Conservation (phyloP, 2,888 invertebrate species). For the Matsumyia berberina region DNA sequence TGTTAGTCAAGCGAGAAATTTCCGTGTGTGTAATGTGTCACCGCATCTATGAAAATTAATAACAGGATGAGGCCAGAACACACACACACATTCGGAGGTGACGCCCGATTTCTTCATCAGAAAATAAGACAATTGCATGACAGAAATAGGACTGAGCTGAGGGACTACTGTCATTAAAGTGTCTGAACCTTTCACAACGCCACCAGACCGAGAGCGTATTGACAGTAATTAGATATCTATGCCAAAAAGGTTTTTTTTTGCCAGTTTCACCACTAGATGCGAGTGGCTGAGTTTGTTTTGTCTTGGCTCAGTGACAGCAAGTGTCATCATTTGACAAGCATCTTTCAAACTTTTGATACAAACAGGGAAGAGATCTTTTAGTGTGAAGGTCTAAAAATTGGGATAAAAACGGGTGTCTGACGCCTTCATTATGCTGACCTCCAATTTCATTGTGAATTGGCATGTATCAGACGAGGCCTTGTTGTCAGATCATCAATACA, state of each 20-base stretch:
- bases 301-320: not conserved
- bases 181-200: constrained; percentile 67
- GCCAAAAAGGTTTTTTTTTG: constrained; percentile 32
- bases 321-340: too few relatives aligned
- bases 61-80: constrained; percentile 43
- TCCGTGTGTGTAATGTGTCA: constrained; percentile 75
- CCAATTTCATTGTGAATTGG: too few relatives aligned
- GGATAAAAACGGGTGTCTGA: too few relatives aligned
- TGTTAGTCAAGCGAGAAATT: constrained; percentile 75
- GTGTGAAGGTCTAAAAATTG: too few relatives aligned
- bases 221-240: constrained; percentile 31
- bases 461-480: too few relatives aligned
- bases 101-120: constrained; percentile 54
- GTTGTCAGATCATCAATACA: too few relatives aligned
- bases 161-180: constrained; percentile 63
- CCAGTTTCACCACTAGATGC: constrained; percentile 19
- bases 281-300: not conserved
- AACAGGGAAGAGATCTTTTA: too few relatives aligned
- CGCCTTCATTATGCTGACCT: too few relatives aligned
- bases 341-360: too few relatives aligned
- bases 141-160: constrained; percentile 1
- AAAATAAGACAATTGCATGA: constrained; percentile 57
- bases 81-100: constrained; percentile 7
- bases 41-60: constrained; percentile 70
- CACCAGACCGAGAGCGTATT: constrained; percentile 61